phyloP scores from a whole-genome alignment of 2,888 invertebrate genomes.

The Seira ritae region DNA sequence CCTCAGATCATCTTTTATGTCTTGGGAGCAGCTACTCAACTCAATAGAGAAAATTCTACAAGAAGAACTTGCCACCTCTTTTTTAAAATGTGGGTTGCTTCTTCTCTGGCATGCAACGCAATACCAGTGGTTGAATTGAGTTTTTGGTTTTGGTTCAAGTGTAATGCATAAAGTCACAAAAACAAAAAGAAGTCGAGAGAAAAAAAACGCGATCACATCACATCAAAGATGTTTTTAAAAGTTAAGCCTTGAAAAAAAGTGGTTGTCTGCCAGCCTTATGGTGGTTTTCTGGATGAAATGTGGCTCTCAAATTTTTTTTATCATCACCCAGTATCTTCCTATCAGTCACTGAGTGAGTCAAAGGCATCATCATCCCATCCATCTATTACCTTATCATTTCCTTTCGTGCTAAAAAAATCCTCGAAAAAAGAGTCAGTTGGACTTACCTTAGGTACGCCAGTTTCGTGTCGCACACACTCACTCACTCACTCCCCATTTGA shows the following conservation, averaged over 20 bases:
- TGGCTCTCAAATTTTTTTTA: slow-evolving; percentile 37
- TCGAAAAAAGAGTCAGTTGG: slow-evolving; percentile 21
- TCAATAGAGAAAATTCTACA: neutral
- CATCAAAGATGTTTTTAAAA: slow-evolving; percentile 40
- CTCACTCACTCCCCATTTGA: neutral
- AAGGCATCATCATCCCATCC: slow-evolving; percentile 42
- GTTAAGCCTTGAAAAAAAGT: slow-evolving; percentile 50
- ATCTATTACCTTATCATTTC: slow-evolving; percentile 41
- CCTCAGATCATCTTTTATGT: slow-evolving; percentile 18
- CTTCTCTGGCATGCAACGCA: slow-evolving; percentile 57
- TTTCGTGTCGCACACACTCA: slow-evolving; percentile 23
- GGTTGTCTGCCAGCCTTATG: slow-evolving; percentile 67
- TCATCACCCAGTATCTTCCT: slow-evolving; percentile 55
- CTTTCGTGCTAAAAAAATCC: slow-evolving; percentile 55
- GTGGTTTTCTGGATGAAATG: slow-evolving; percentile 35
- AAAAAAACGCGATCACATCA: slow-evolving; percentile 20
- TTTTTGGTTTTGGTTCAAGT: neutral
- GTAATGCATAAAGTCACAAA: slow-evolving; percentile 19
- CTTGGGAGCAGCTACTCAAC: slow-evolving; percentile 7
- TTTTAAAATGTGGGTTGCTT: slow-evolving; percentile 9
- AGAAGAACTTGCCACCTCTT: slow-evolving; percentile 19
- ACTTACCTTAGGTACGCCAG: neutral
- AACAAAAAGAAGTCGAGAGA: neutral
- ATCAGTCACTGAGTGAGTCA: slow-evolving; percentile 57
- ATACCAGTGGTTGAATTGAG: slow-evolving; percentile 8